Percentiles rank a stretch among this genome's conserved stretches.
These are phyloP conservation scores for Thelaira solivaga DNA, from an alignment of 2,888 invertebrate genomes.

Conservation along the genomic window DNA sequence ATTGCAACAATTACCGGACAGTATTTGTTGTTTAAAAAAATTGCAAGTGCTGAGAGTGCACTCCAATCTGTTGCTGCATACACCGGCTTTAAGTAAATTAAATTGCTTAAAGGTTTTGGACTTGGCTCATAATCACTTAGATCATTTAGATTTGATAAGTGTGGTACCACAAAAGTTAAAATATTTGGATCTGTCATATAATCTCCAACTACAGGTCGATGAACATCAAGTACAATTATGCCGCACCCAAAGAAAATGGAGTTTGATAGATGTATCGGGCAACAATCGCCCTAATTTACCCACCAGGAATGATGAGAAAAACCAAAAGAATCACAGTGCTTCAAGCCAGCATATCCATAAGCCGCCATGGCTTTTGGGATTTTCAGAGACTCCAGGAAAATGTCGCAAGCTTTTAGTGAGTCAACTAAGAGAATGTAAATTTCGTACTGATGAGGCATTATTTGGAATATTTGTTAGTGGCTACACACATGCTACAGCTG, in stretches of 20 bases:
- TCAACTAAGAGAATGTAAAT: constrained; percentile 86
- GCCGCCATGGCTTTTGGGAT: constrained; percentile 88
- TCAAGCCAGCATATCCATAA: constrained; percentile 82
- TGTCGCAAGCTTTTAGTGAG: constrained; percentile 85
- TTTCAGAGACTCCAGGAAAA: constrained; percentile 89
- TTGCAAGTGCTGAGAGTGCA: constrained; percentile 87
- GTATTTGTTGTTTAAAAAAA: constrained; percentile 84
- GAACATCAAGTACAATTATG: constrained; percentile 89
- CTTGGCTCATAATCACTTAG: constrained; percentile 90
- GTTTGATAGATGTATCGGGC: constrained; percentile 90
- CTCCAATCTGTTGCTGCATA: constrained; percentile 86
- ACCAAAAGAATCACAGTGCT: constrained; percentile 79
- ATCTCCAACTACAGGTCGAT: constrained; percentile 88
- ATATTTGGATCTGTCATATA: constrained; percentile 90
- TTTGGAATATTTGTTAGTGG: constrained; percentile 91
- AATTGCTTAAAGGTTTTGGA: constrained; percentile 87
- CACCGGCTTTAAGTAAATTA: constrained; percentile 87
- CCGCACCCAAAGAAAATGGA: constrained; percentile 87
- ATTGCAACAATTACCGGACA: constrained; percentile 85
- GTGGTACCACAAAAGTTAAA: constrained; percentile 89
- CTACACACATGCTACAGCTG: constrained; percentile 83
- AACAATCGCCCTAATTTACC: constrained; percentile 84
- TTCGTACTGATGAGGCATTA: constrained; percentile 85
- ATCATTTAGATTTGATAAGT: constrained; percentile 85
- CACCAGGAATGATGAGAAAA: constrained; percentile 74